Evolutionary conservation across 2,113 vertebrate genomes (phyloP).

Genomic region (Lanius collurio): DNA sequence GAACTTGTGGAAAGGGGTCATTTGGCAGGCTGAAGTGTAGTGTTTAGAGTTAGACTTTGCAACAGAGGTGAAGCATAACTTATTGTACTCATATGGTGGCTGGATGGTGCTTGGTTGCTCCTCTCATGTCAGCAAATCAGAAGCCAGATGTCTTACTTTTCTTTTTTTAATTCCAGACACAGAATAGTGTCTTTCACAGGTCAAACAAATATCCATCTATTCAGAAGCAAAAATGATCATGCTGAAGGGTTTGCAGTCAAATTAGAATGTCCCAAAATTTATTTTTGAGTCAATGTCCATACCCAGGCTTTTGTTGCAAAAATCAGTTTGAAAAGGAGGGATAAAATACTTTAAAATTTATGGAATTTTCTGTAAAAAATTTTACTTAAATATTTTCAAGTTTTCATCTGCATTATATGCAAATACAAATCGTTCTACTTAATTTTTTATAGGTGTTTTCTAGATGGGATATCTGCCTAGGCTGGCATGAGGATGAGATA

Average conservation of each 20-base stretch:
- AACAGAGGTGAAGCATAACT: neutral
- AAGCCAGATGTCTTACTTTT: neutral
- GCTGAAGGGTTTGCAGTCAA: neutral
- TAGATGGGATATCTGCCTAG: neutral
- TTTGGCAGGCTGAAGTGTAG: neutral
- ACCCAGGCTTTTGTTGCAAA: neutral
- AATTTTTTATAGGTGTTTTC: neutral
- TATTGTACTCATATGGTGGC: neutral
- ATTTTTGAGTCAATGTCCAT: neutral
- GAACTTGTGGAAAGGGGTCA: conserved; percentile 10
- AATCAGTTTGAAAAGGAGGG: neutral
- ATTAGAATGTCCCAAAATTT: neutral
- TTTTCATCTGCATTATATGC: neutral
- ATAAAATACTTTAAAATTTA: neutral
- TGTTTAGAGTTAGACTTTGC: neutral
- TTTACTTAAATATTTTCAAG: neutral
- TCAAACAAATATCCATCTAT: neutral
- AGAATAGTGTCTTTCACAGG: neutral
- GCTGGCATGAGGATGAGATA: neutral
- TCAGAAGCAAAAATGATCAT: neutral
- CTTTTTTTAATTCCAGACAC: neutral
- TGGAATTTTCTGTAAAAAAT: neutral
- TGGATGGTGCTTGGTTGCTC: neutral
- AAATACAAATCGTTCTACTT: neutral
- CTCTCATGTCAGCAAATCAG: neutral